Conservation (phyloP, 2,113 vertebrate genomes). For the Naja naja region DNA sequence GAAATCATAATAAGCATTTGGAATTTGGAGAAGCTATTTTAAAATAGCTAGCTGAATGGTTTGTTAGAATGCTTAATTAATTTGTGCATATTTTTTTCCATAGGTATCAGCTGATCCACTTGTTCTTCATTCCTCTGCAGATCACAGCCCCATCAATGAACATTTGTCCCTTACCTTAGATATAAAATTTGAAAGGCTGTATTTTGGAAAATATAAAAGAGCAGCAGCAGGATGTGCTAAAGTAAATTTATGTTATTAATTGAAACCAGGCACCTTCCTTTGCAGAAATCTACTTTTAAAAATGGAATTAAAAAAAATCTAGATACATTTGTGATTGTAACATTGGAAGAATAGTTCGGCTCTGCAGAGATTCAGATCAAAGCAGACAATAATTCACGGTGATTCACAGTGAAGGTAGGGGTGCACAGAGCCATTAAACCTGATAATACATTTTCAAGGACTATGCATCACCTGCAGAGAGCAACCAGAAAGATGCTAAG, state of each 20-base stretch:
- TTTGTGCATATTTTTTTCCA: constrained; percentile 6
- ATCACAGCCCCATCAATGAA: constrained; percentile 44
- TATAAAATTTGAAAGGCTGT: constrained; percentile 67
- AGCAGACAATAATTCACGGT: neutral
- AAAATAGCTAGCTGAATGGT: neutral
- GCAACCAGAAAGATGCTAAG: neutral
- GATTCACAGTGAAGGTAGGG: neutral
- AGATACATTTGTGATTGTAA: neutral
- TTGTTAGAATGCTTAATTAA: neutral
- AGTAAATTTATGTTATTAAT: constrained; percentile 61
- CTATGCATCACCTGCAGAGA: neutral
- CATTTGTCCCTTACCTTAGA: constrained; percentile 50
- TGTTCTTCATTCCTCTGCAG: constrained; percentile 38
- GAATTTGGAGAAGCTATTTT: neutral
- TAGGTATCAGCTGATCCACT: constrained; percentile 57
- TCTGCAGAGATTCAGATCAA: neutral
- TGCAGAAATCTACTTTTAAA: neutral
- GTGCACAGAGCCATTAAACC: neutral
- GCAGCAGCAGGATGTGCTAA: constrained; percentile 62
- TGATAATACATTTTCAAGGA: neutral
- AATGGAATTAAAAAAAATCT: neutral
- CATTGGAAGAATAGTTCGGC: neutral
- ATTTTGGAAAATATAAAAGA: constrained; percentile 72
- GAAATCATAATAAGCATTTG: neutral
- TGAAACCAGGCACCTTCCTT: neutral